Percentiles rank a stretch among this genome's conserved stretches.
These are phyloP conservation scores for Hippoglossus hippoglossus DNA, from an alignment of 2,797 vertebrate genomes.

Conservation along the genomic window DNA sequence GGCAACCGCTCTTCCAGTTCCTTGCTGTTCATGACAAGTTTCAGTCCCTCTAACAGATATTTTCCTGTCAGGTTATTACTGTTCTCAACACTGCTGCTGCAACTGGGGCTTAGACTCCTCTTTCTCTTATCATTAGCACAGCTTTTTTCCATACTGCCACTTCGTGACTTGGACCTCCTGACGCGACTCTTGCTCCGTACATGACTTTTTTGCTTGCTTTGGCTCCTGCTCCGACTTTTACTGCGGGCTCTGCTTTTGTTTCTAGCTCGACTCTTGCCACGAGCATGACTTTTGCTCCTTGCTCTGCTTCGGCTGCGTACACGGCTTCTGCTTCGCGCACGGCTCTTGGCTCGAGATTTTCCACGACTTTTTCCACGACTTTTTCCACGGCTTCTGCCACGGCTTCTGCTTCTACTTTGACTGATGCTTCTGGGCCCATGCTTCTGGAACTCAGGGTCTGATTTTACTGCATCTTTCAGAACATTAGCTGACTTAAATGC, in stretches of 20 bases:
- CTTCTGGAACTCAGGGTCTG: conserved; percentile 55
- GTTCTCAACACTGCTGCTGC: conserved; percentile 33
- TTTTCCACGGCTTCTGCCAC: conserved; percentile 35
- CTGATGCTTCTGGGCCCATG: conserved; percentile 47
- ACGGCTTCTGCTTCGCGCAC: conserved; percentile 47
- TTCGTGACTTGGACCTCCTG: conserved; percentile 68
- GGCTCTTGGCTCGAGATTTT: conserved; percentile 30
- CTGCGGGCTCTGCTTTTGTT: conserved; percentile 26
- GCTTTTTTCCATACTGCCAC: conserved; percentile 59
- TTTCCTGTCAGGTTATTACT: conserved; percentile 21
- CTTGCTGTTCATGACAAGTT: conserved; percentile 82
- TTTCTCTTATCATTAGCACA: conserved; percentile 43
- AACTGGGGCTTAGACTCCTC: conserved; percentile 39
- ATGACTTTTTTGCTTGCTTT: conserved; percentile 28
- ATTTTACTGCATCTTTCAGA: conserved; percentile 60
- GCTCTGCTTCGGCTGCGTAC: conserved; percentile 38
- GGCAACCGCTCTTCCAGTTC: conserved; percentile 87
- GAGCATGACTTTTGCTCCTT: conserved; percentile 54
- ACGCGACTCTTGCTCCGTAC: conserved; percentile 57
- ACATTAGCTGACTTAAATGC: conserved; percentile 62
- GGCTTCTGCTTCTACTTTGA: conserved; percentile 34
- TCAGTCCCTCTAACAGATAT: conserved; percentile 81
- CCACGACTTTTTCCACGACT: conserved; percentile 31
- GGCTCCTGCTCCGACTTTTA: conserved; percentile 41
- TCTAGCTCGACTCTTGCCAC: conserved; percentile 49